Base-by-base conservation (phyloP, 2,797 vertebrate genomes). In the Pseudotriccus pelzelni region DNA sequence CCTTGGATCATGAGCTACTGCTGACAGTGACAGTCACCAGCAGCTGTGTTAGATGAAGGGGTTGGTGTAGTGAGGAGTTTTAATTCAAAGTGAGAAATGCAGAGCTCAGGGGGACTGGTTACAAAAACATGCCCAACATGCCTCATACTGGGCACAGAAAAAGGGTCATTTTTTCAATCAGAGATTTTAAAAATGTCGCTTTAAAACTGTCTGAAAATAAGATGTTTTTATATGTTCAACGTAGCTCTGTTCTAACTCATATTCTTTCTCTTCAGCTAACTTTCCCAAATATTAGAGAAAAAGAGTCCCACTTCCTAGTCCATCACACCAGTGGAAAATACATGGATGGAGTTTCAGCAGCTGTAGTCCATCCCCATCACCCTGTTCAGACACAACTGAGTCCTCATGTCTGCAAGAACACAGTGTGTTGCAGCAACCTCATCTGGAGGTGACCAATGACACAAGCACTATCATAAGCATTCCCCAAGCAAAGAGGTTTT, bases 391-490 rank as follows among this genome's bases (percentile, higher is more conserved):
- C 14, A 28, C 9, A 66, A 2, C 6, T 14, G 10, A 39, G 32
- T 83, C 30, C 43, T 80, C 25, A 43, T 2, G 14, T 41, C 24
- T 37, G 6, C 0, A 1, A 16, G 32, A 67, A 79, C 23, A 63
- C 1, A 10, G 12, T 0, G 0, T 43, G 21, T 23, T 79, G 36
- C 28, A 70, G 53, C 13, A 84, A 46, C 6, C 32, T 91, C 1
- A 0, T 20, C 20, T 52, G 39, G 24, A 78, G 39, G 22, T 30
- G 19, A 69, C 10, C 3, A 6, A 58, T 30, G 84, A 23, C 0
- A 0, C 18, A 66, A 78, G 23, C 0, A 0, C 41, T 83, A 21
- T 14, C 20, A n/a, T n/a, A n/a, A n/a, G 25, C 5, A 34, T 70
- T 90, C 14, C 27, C 36, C 47, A 84, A 76, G 15, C 0, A 3